Percentiles rank a stretch among this genome's conserved stretches.
phyloP scores from a whole-genome alignment of 2,888 invertebrate species.

The Rhingia campestris region DNA sequence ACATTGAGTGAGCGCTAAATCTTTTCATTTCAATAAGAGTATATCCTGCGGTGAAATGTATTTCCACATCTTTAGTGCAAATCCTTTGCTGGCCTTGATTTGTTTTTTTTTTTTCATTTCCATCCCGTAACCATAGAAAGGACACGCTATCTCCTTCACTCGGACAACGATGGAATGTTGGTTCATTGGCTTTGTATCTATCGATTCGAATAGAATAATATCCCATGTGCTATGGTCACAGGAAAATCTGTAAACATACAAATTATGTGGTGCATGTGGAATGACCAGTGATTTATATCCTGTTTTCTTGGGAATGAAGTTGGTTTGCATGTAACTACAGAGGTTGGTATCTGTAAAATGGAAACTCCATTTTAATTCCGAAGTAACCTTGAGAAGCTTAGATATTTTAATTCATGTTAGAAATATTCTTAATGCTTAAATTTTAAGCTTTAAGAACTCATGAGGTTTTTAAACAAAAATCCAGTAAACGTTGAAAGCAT shows the following conservation, averaged over 20 bases:
- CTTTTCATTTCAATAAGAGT: slow-evolving; percentile 20
- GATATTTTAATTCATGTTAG: too few species aligned
- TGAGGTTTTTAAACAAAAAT: too few species aligned
- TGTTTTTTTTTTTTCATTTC: neutral
- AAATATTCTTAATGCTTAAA: too few species aligned
- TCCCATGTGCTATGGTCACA: slow-evolving; percentile 13
- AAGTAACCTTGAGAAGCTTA: too few species aligned
- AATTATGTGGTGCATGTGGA: slow-evolving; percentile 13
- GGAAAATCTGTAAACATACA: slow-evolving; percentile 8
- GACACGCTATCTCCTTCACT: neutral
- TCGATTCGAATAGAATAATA: slow-evolving; percentile 8
- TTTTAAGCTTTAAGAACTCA: too few species aligned
- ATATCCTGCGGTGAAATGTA: slow-evolving; percentile 8
- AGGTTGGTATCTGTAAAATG: neutral
- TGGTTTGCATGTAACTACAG: neutral
- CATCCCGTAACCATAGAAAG: too few species aligned
- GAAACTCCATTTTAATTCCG: neutral
- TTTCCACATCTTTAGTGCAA: neutral
- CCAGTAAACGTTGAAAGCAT: too few species aligned
- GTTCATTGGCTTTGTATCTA: slow-evolving; percentile 1
- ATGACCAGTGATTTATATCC: slow-evolving; percentile 27
- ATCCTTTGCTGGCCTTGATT: slow-evolving; percentile 10
- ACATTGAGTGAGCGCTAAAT: slow-evolving; percentile 11
- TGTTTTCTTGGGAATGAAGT: slow-evolving; percentile 21
- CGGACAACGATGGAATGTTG: too few species aligned